Percentiles rank a stretch among this genome's conserved stretches.
phyloP scores from a whole-genome alignment of 2,797 vertebrate genomes.

The Dermochelys coriacea region DNA sequence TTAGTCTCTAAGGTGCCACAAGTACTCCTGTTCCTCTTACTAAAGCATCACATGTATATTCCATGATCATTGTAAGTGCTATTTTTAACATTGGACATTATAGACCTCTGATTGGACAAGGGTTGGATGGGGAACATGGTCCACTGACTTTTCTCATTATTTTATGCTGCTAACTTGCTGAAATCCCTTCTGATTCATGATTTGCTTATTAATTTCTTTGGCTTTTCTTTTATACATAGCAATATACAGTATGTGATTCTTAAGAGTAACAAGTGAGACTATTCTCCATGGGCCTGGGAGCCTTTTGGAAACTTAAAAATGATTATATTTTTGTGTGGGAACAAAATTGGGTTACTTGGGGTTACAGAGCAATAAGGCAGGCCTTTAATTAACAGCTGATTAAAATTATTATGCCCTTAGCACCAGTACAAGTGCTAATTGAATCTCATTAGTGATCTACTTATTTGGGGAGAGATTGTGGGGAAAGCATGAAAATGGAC shows the following conservation, averaged over 20 bases:
- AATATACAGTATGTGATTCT: background rate
- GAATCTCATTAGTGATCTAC: slow-evolving; percentile 34
- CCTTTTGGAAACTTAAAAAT: slow-evolving; percentile 31
- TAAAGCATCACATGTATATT: background rate
- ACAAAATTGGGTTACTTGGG: slow-evolving; percentile 40
- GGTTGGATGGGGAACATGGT: background rate
- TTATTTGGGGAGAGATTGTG: slow-evolving; percentile 34
- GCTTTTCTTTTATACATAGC: background rate
- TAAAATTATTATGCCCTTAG: slow-evolving; percentile 47
- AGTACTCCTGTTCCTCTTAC: background rate
- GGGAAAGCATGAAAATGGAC: background rate
- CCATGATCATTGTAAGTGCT: fast-evolving
- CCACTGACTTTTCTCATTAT: fast-evolving
- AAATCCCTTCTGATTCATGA: background rate
- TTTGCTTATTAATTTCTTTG: background rate
- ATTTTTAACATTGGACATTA: background rate
- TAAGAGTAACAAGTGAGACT: background rate
- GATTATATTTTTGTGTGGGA: background rate
- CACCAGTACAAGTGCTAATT: background rate
- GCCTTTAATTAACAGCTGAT: slow-evolving; percentile 61
- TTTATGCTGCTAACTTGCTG: background rate
- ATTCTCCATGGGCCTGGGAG: background rate
- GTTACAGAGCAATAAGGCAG: slow-evolving; percentile 36
- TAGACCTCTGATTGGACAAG: background rate
- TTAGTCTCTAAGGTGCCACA: no score